phyloP scores from a whole-genome alignment of 2,888 invertebrate species.

The Microctonus hyperodae region DNA sequence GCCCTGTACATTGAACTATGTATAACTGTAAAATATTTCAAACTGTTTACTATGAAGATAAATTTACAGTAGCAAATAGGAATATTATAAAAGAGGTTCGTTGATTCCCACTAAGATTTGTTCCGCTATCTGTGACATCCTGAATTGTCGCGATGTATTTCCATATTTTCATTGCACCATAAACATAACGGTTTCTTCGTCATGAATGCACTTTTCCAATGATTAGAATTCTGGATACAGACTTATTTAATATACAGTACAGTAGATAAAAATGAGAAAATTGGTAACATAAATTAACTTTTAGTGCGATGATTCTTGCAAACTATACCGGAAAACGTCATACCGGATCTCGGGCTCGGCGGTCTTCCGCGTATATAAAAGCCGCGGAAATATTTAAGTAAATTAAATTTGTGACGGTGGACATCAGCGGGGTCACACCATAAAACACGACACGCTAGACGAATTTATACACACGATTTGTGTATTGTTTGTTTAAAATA shows the following conservation, averaged over 20 bases:
- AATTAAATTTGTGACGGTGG: slow-evolving; percentile 60
- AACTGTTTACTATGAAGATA: slow-evolving; percentile 44
- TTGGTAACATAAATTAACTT: slow-evolving; percentile 15
- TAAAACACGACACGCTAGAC: slow-evolving; percentile 49
- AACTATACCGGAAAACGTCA: slow-evolving; percentile 39
- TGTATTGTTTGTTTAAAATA: slow-evolving; percentile 37
- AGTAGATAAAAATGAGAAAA: no score
- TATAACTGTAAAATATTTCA: slow-evolving; percentile 55
- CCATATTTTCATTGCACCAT: not conserved
- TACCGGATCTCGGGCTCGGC: slow-evolving; percentile 55
- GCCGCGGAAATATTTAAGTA: slow-evolving; percentile 57
- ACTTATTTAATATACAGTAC: slow-evolving; percentile 11
- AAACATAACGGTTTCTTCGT: not conserved
- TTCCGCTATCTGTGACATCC: slow-evolving; percentile 49
- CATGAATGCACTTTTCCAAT: no score
- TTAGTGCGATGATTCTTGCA: slow-evolving; percentile 24
- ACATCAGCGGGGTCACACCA: slow-evolving; percentile 39
- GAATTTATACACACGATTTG: slow-evolving; percentile 42
- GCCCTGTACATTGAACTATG: slow-evolving; percentile 35
- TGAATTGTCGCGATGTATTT: not conserved
- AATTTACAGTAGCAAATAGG: slow-evolving; percentile 40
- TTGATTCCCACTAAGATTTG: slow-evolving; percentile 49
- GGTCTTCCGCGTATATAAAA: slow-evolving; percentile 48
- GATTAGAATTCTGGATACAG: no score
- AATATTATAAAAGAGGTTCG: slow-evolving; percentile 28